These are phyloP conservation scores for Chydorus sphaericus DNA, from an alignment of 2,888 invertebrate species.

Conservation along the genomic window DNA sequence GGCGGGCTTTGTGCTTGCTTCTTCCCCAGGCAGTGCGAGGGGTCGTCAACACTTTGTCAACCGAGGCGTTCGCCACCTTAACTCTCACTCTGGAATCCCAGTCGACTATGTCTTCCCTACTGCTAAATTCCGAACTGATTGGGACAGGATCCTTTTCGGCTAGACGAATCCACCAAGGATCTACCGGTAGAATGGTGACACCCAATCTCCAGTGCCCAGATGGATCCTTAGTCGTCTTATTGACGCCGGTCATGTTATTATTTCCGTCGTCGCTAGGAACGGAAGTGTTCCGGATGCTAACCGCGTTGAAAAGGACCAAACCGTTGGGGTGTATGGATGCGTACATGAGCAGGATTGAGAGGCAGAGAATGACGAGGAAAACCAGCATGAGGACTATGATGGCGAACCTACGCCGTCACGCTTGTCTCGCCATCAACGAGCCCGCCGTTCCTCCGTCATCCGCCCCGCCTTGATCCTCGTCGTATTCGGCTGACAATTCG, in stretches of 20 bases:
- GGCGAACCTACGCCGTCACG: slow-evolving; percentile 41
- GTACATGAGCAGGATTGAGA: slow-evolving; percentile 40
- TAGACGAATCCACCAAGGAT: slow-evolving; percentile 7
- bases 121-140: too few species aligned
- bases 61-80: slow-evolving; percentile 1
- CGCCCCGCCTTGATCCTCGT: neutral
- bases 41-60: neutral
- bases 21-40: too few species aligned
- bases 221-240: neutral
- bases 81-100: neutral
- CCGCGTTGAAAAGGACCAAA: slow-evolving; percentile 32
- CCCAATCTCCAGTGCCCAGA: neutral
- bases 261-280: neutral
- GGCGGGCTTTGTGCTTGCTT: neutral
- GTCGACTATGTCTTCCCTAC: neutral
- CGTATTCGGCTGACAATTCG: slow-evolving; percentile 4
- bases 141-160: neutral
- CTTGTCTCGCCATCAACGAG: slow-evolving; percentile 17
- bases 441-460: slow-evolving; percentile 12
- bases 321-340: slow-evolving; percentile 39
- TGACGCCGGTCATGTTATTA: neutral
- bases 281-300: slow-evolving; percentile 19
- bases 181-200: neutral
- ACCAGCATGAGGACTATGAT: slow-evolving; percentile 40
- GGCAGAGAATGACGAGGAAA: slow-evolving; percentile 38